These are phyloP conservation scores for Austrofundulus limnaeus DNA, from an alignment of 2,113 vertebrate genomes.

Conservation along the genomic window DNA sequence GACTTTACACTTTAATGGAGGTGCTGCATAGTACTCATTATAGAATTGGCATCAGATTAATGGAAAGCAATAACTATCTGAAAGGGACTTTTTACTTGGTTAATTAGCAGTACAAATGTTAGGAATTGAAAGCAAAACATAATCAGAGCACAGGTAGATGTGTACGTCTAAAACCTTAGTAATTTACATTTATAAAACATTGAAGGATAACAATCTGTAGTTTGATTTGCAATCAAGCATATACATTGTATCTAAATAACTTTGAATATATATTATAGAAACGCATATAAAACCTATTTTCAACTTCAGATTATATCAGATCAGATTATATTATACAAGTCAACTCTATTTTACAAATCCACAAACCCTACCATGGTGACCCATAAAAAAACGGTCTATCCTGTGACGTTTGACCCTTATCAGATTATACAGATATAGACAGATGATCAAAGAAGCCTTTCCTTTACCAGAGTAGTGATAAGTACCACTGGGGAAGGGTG, in stretches of 20 bases:
- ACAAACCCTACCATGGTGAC: neutral
- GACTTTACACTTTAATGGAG: neutral
- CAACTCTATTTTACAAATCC: neutral
- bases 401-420: neutral
- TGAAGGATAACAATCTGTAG: neutral
- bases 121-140: no score
- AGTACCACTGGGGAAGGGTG: neutral
- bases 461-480: neutral
- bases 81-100: no score
- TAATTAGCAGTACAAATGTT: no score
- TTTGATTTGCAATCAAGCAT: neutral
- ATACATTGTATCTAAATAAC: neutral
- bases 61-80: neutral
- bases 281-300: neutral
- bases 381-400: neutral
- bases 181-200: neutral
- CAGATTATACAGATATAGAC: no score
- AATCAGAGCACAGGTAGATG: no score
- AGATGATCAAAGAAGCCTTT: neutral
- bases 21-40: neutral
- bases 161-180: no score
- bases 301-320: neutral
- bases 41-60: neutral
- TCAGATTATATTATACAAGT: neutral
- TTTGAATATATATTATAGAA: neutral